Evolutionary conservation across 2,113 vertebrate genomes (phyloP), one percentile per base, ranked within the genome.

Genomic region (Pollachius pollachius): DNA sequence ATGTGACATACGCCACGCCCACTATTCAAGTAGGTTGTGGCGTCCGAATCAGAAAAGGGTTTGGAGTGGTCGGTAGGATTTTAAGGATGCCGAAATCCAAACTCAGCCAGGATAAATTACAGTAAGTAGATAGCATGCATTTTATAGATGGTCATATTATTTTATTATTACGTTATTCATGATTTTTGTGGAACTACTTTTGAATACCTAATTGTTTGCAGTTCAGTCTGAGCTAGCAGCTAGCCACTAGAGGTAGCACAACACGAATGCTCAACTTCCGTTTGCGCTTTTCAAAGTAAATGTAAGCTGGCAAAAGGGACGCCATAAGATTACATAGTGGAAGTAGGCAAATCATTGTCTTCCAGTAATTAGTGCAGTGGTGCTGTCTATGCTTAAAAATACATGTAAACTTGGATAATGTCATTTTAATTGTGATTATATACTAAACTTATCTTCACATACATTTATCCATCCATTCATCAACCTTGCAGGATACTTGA

Each of bases 401-500:
- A 48, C 41, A 48, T 48, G 41, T 48, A 13, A 11, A 48, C 8
- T 48, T 48, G 41, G 6, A 34, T 5, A 34, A 11, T 48, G 41
- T 48, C 4, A 34, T 48, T 48, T 48, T 13, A 48, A 60, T 60
- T 60, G 3, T 60, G 15, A 12, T 17, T 3, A 60, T 3, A 60
- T 60, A 60, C 17, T 19, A 58, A n/a, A 4, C 8, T 5, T 18
- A 6, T 21, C 3, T 17, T 18, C n/a, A 60, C 21, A 9, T 60
- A 60, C 9, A 19, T 60, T 13, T 48, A 13, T 48, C 41, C 41
- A 19, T 19, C n/a, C 21, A 60, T 17, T 18, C 17, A 59, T 59
- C n/a, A 15, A 17, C 57, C 18, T 34, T 59, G 17, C 66, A 68
- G 66, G 27, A 34, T 37, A 13, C 66, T 68, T 68, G 66, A 68